phyloP scores from a whole-genome alignment of 2,113 vertebrate genomes.

The Mus pahari region DNA sequence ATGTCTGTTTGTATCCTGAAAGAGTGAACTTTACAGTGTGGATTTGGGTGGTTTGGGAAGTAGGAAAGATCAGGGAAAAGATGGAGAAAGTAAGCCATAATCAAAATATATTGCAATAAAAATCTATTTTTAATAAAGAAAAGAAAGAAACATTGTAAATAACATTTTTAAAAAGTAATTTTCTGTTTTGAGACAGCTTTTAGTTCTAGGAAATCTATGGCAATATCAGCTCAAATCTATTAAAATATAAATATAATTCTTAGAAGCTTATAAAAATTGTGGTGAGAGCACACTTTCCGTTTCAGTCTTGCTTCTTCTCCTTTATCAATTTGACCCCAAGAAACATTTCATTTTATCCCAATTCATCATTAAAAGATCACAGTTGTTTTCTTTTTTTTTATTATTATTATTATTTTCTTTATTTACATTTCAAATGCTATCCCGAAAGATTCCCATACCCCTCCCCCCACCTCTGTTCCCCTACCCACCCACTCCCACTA shows the following conservation, averaged over 20 bases:
- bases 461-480: no score
- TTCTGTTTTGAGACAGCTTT: neutral
- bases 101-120: neutral
- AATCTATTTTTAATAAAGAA: neutral
- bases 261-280: neutral
- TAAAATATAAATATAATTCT: constrained; percentile 25
- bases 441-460: no score
- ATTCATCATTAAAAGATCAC: neutral
- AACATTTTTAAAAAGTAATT: neutral
- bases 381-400: no score
- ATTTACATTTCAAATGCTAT: no score
- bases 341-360: constrained; percentile 35
- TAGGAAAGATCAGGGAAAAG: neutral
- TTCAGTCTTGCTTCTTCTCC: neutral
- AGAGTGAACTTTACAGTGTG: neutral
- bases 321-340: neutral
- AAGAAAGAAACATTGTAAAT: neutral
- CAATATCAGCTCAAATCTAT: neutral
- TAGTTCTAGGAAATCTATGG: neutral
- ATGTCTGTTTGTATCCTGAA: neutral
- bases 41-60: neutral
- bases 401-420: no score
- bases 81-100: neutral
- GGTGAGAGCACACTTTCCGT: neutral
- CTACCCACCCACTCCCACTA: no score